A percentile compares a stretch with the other conserved stretches of the same genome.
These are phyloP conservation scores for Dicaeum eximium DNA, from an alignment of 2,113 vertebrate species.

Conservation along the genomic window DNA sequence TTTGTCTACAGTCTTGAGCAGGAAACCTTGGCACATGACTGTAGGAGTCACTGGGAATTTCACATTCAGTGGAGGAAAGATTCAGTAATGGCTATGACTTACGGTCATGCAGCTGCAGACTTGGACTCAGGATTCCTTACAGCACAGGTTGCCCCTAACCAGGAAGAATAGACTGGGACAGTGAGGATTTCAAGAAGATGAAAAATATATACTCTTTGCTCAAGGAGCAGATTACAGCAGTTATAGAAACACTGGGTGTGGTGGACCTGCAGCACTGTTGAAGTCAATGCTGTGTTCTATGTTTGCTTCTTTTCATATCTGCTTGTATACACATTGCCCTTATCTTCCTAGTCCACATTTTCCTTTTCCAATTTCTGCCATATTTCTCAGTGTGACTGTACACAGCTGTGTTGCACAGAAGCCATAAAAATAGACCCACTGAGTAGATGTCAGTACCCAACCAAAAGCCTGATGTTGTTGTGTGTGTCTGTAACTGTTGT, in stretches of 20 bases:
- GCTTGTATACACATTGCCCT: neutral
- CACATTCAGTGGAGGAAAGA: neutral
- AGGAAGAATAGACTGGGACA: neutral
- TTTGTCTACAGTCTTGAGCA: neutral
- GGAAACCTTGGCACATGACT: neutral
- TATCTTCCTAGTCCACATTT: neutral
- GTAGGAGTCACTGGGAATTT: neutral
- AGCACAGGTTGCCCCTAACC: neutral
- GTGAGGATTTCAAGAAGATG: neutral
- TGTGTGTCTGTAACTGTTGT: rapidly evolving
- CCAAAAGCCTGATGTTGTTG: neutral
- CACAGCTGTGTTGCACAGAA: neutral
- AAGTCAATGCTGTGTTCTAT: neutral
- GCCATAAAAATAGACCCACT: neutral
- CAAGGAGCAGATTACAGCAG: neutral
- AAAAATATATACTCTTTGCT: neutral
- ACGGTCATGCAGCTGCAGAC: neutral
- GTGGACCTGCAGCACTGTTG: neutral
- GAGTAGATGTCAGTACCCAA: neutral
- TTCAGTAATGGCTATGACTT: neutral
- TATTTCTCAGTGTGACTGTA: neutral
- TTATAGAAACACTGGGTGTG: neutral
- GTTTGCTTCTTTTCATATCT: neutral
- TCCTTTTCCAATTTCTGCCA: neutral
- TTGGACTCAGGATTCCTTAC: neutral